These are phyloP conservation scores for Drosophila obscura DNA, from an alignment of 1,140 invertebrate genomes.

Conservation along the genomic window DNA sequence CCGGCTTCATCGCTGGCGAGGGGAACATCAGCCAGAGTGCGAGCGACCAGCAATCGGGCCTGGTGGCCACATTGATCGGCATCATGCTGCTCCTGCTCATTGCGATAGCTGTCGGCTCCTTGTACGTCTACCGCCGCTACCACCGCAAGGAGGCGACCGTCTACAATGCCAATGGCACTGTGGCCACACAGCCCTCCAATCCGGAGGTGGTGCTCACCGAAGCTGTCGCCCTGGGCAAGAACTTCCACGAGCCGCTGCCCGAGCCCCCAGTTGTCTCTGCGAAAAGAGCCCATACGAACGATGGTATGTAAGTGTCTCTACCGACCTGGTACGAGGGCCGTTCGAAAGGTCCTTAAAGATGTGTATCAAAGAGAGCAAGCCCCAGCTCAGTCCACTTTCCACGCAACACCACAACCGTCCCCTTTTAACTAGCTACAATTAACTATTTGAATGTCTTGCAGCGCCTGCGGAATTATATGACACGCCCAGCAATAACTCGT, in stretches of 20 bases:
- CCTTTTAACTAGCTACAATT: no score
- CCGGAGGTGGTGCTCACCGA: slow-evolving; percentile 61
- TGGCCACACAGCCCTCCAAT: slow-evolving; percentile 31
- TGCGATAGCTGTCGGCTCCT: slow-evolving; percentile 56
- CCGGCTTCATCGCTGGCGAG: slow-evolving; percentile 60
- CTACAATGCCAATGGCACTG: slow-evolving; percentile 61
- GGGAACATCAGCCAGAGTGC: slow-evolving; percentile 37
- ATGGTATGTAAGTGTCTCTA: slow-evolving; percentile 83
- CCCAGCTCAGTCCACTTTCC: background rate
- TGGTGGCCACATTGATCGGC: slow-evolving; percentile 67
- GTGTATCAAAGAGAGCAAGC: background rate
- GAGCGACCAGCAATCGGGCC: slow-evolving; percentile 58
- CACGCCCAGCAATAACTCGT: slow-evolving; percentile 77
- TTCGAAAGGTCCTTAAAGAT: slow-evolving; percentile 17
- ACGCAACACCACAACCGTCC: background rate
- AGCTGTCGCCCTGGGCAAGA: slow-evolving; percentile 52
- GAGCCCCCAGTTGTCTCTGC: slow-evolving; percentile 43
- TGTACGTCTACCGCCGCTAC: slow-evolving; percentile 76
- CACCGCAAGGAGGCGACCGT: slow-evolving; percentile 64
- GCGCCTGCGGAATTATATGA: slow-evolving; percentile 76
- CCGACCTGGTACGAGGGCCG: background rate
- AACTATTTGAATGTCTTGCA: slow-evolving; percentile 23
- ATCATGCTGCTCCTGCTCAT: slow-evolving; percentile 69
- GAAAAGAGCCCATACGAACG: slow-evolving; percentile 54
- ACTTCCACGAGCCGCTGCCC: slow-evolving; percentile 75